Evolutionary conservation across 2,113 vertebrate species (phyloP), one percentile per base, ranked within the genome.

Genomic region (Xenopus tropicalis): DNA sequence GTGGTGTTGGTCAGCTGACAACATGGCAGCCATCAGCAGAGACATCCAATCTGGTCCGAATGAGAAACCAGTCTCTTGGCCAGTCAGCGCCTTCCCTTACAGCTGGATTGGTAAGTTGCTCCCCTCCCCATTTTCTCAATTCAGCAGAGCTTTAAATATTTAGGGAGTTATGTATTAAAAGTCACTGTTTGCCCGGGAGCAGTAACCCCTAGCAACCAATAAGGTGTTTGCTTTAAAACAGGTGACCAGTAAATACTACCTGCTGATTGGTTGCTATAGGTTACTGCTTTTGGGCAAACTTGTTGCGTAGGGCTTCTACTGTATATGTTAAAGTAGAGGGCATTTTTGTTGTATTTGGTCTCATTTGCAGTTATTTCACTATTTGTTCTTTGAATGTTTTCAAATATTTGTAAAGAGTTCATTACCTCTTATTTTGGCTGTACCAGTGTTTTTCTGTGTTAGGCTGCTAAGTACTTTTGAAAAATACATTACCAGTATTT

Each of bases 41-140:
- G 63, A 83, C 84, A 19, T 96, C 94, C 81, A 98, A 97, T 86
- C 84, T 98, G 82, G 94, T 99, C 79, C 91, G 95, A 44, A 98
- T 98, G 96, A 93, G 95, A 85, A 97, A 93, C 78, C 96, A 99
- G 78, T 86, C 88, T 1, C 80, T 99, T 22, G 97, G 96, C 65
- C 96, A 99, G 20, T 98, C 96, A 63, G 97, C 97, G 1, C 97
- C 96, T 20, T 97, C 97, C 0, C 95, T 98, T 78, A 96, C 95
- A n/a, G 94, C 93, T 74, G 93, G 95, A 70, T 90, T 94, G 95
- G 97, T 99, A 82, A 90, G 88, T 89, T 70, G 78, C 11, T 4
- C 10, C 10, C 10, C 10, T 5, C 29, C 29, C 29, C 6, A 9
- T 19, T 19, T 16, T 10, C 13, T 10, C 48, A 14, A 52, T n/a